Evolutionary conservation across 2,113 vertebrate genomes (phyloP).

Genomic region (Balaeniceps rex): DNA sequence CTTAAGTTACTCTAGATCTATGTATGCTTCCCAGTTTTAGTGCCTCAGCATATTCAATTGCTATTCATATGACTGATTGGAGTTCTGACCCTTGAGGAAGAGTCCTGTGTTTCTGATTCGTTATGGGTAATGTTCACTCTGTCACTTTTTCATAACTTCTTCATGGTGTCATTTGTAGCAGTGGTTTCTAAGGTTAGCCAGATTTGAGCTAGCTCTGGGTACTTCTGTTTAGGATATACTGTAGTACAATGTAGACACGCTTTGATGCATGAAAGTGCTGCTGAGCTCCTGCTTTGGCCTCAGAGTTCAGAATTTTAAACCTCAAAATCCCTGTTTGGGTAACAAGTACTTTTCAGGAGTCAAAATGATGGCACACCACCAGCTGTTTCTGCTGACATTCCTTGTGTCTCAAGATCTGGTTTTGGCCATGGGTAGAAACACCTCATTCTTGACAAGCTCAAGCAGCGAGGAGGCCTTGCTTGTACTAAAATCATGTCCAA

Average conservation of each 20-base stretch:
- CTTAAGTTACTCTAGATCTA: background rate
- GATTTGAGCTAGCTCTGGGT: background rate
- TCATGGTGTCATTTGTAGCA: background rate
- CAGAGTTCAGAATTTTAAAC: background rate
- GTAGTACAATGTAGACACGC: background rate
- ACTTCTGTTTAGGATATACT: background rate
- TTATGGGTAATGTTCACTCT: background rate
- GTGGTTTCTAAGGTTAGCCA: background rate
- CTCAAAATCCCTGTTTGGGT: background rate
- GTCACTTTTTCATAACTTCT: background rate
- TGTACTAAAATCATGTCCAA: fast-evolving
- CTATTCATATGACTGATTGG: background rate
- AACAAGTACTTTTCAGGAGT: background rate
- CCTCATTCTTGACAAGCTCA: background rate
- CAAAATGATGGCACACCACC: background rate
- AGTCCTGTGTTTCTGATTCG: background rate
- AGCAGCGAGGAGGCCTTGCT: background rate
- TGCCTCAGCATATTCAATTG: background rate
- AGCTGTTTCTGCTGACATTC: background rate
- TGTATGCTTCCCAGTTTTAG: background rate
- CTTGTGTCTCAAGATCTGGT: background rate
- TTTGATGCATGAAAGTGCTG: background rate
- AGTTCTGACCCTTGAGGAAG: background rate
- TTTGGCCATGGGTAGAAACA: background rate
- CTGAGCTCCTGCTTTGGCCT: background rate